These are phyloP conservation scores for Discoglossus pictus DNA, from an alignment of 2,797 vertebrate genomes.

Conservation along the genomic window DNA sequence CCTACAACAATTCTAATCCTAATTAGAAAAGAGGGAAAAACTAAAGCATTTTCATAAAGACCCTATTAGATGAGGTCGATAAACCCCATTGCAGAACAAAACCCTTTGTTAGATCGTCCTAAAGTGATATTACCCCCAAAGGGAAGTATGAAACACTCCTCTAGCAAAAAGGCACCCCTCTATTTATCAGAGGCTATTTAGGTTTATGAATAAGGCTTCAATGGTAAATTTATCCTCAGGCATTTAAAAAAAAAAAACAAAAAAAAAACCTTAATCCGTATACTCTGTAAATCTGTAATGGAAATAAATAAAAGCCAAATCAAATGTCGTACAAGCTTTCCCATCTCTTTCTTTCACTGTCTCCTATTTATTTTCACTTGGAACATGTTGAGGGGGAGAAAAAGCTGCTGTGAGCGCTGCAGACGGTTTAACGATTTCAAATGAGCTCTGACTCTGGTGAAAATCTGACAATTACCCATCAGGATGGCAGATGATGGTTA, in stretches of 20 bases:
- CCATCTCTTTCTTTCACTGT: constrained; percentile 43
- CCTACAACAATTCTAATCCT: constrained; percentile 29
- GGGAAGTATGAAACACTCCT: background rate
- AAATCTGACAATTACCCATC: constrained; percentile 85
- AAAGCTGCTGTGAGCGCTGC: constrained; percentile 67
- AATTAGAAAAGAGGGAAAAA: constrained; percentile 49
- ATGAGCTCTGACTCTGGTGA: constrained; percentile 86
- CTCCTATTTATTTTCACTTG: constrained; percentile 68
- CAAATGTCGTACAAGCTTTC: constrained; percentile 28
- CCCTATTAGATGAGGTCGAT: constrained; percentile 37
- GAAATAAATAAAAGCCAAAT: constrained; percentile 18
- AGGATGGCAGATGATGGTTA: constrained; percentile 90
- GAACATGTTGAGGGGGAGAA: constrained; percentile 70
- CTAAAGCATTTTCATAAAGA: constrained; percentile 46
- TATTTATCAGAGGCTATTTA: background rate
- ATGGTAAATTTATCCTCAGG: constrained; percentile 39
- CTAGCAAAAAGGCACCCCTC: too few species aligned
- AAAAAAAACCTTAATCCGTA: constrained; percentile 45
- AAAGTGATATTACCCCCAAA: constrained; percentile 35
- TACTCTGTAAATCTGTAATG: constrained; percentile 11
- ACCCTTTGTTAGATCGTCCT: constrained; percentile 15
- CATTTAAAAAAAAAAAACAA: constrained; percentile 4
- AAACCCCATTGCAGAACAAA: constrained; percentile 39
- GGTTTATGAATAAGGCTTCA: constrained; percentile 28
- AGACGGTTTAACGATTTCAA: constrained; percentile 95